These are phyloP conservation scores for Eupithecia dodoneata DNA, from an alignment of 2,888 invertebrate species.

Conservation along the genomic window DNA sequence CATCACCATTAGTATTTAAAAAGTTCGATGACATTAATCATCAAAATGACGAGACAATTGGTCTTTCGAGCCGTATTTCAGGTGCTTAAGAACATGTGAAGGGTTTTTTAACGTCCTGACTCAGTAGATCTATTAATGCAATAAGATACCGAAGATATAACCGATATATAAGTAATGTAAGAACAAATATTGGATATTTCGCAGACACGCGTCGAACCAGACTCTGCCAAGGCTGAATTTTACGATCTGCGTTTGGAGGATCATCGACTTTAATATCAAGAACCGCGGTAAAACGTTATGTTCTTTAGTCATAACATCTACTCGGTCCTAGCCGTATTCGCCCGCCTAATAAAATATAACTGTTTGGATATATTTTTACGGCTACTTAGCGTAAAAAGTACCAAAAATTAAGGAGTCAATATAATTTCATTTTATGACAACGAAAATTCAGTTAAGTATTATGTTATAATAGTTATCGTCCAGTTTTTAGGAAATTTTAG, in stretches of 20 bases:
- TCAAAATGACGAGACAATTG: neutral
- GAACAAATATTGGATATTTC: conserved; percentile 37
- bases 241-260: conserved; percentile 45
- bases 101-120: neutral
- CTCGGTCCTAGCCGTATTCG: conserved; percentile 3
- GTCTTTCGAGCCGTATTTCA: neutral
- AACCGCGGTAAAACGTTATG: conserved; percentile 46
- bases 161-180: conserved; percentile 11
- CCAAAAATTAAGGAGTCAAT: neutral
- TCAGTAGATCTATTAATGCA: neutral
- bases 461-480: neutral
- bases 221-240: conserved; percentile 46
- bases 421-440: neutral
- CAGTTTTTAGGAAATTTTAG: neutral
- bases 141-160: neutral
- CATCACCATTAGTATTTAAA: neutral
- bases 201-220: conserved; percentile 41
- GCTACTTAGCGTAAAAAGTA: neutral
- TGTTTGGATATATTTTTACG: conserved; percentile 1
- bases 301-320: conserved; percentile 26
- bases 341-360: conserved; percentile 13
- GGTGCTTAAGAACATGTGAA: neutral
- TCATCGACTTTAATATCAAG: conserved; percentile 44
- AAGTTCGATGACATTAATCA: neutral
- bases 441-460: neutral